phyloP scores from a whole-genome alignment of 2,888 invertebrate genomes.

The Xestia xanthographa region DNA sequence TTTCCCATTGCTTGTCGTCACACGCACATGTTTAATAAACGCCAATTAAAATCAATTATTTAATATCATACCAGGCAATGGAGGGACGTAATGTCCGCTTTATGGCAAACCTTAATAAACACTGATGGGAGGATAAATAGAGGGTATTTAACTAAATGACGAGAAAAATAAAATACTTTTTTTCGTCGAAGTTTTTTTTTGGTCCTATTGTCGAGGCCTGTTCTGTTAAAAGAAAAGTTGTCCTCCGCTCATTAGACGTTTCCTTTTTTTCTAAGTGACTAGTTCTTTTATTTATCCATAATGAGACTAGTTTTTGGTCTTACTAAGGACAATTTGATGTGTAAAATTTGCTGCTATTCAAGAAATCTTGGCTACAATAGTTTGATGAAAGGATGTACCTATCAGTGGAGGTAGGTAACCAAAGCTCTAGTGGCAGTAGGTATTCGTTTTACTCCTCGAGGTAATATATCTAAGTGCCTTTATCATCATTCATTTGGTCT shows the following conservation, averaged over 20 bases:
- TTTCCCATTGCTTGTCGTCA: constrained; percentile 73
- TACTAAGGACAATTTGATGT: constrained; percentile 11
- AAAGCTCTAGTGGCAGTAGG: not conserved
- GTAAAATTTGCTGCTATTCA: not conserved
- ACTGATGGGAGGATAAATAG: constrained; percentile 55
- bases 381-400: not conserved
- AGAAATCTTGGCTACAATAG: not conserved
- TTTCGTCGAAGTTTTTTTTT: constrained; percentile 9
- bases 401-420: no score
- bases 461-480: not conserved
- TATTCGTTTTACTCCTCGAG: not conserved
- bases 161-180: constrained; percentile 20
- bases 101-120: constrained; percentile 66
- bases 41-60: constrained; percentile 86
- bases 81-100: constrained; percentile 70
- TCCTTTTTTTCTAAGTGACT: constrained; percentile 39
- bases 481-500: not conserved
- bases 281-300: constrained; percentile 29
- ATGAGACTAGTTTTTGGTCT: constrained; percentile 31
- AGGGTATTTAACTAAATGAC: constrained; percentile 50
- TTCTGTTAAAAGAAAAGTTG: constrained; percentile 8
- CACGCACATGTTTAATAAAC: constrained; percentile 83
- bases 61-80: constrained; percentile 64
- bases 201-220: not conserved
- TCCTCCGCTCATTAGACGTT: constrained; percentile 38